phyloP scores from a whole-genome alignment of 2,888 invertebrate genomes.

The Tenthredo notha region DNA sequence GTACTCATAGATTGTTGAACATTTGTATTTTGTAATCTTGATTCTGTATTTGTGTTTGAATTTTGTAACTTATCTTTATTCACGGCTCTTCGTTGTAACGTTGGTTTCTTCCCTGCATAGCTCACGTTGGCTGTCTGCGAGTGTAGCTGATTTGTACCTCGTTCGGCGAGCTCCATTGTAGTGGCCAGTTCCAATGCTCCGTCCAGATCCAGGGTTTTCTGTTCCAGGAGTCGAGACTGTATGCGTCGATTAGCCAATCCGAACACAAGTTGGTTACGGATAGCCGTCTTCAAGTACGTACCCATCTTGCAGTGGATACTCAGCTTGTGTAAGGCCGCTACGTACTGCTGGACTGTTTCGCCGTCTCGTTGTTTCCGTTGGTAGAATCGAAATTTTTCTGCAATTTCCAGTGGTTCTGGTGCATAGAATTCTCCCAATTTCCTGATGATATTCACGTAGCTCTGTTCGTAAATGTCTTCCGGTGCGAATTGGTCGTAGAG shows the following conservation, averaged over 20 bases:
- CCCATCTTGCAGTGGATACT: constrained; percentile 49
- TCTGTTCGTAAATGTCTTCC: too few species aligned
- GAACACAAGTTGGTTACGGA: constrained; percentile 53
- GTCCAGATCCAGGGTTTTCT: constrained; percentile 60
- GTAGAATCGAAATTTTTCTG: constrained; percentile 62
- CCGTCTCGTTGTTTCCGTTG: constrained; percentile 61
- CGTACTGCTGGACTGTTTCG: constrained; percentile 55
- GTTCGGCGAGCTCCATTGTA: background rate
- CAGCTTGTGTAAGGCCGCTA: constrained; percentile 41
- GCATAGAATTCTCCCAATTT: background rate
- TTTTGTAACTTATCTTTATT: background rate
- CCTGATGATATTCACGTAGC: too few species aligned
- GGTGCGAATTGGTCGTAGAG: too few species aligned
- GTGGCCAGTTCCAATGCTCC: constrained; percentile 59
- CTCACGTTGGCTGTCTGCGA: background rate
- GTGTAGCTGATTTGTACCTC: background rate
- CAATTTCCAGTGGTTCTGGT: constrained; percentile 61
- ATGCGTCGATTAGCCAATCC: constrained; percentile 46
- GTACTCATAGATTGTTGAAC: background rate
- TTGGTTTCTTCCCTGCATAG: background rate
- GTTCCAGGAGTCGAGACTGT: constrained; percentile 62
- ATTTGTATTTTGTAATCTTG: constrained; percentile 9
- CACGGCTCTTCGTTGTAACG: background rate
- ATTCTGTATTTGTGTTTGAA: background rate
- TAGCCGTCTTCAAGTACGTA: constrained; percentile 49